These are phyloP conservation scores for Drosophila sulfurigaster DNA, from an alignment of 1,140 invertebrate species.

Conservation along the genomic window DNA sequence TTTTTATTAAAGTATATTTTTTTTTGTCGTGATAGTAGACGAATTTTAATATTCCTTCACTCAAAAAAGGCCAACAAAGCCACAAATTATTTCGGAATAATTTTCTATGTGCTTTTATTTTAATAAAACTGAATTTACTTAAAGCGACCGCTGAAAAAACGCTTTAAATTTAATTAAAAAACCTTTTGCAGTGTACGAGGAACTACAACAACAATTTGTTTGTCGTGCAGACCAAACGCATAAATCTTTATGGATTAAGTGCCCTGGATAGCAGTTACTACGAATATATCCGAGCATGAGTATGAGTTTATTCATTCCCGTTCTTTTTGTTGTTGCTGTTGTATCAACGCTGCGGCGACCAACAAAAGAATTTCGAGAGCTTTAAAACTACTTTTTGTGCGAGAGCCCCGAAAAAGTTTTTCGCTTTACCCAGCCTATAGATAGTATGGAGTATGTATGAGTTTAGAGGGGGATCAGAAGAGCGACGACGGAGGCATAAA, in stretches of 20 bases:
- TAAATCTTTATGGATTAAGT: constrained; percentile 81
- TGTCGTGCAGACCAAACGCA: constrained; percentile 51
- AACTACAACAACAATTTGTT: constrained; percentile 51
- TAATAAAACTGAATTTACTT: background rate
- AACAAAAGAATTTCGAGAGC: constrained; percentile 50
- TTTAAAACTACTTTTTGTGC: constrained; percentile 72
- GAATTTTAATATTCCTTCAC: no score
- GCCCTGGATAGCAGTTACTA: constrained; percentile 28
- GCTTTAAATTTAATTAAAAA: constrained; percentile 71
- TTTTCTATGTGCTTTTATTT: background rate
- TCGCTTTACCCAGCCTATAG: background rate
- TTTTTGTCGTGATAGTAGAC: no score
- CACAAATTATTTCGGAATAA: background rate
- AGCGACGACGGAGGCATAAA: background rate
- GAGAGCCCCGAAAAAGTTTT: constrained; percentile 9
- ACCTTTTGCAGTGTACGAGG: constrained; percentile 45
- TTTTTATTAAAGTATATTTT: no score
- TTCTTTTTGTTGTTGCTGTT: constrained; percentile 2
- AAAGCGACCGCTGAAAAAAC: constrained; percentile 18
- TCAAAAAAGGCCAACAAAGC: no score
- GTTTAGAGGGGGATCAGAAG: background rate
- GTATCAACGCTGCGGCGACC: constrained; percentile 9
- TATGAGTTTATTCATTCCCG: background rate
- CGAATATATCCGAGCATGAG: background rate
- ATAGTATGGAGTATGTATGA: background rate